Conservation (phyloP, 2,888 invertebrate genomes). For the Macrostomum cliftonense region DNA sequence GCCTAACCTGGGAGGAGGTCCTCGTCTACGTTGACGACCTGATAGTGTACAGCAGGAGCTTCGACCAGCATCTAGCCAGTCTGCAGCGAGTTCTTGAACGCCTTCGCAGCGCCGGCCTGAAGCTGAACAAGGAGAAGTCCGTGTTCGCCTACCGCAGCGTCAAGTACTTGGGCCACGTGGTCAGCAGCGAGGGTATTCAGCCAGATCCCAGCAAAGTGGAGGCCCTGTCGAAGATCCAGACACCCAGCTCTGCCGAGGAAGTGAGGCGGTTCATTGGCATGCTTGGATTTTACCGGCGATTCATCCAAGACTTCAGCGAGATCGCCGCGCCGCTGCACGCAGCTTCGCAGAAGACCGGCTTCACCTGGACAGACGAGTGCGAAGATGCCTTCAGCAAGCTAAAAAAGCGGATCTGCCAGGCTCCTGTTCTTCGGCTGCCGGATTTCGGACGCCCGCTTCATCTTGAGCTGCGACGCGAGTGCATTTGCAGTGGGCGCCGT, state of each 20-base stretch:
- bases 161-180: slow-evolving; percentile 12
- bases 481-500: no score
- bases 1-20: neutral
- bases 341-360: slow-evolving; percentile 7
- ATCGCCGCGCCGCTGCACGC: neutral
- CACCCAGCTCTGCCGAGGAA: slow-evolving; percentile 1
- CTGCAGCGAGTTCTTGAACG: slow-evolving; percentile 10
- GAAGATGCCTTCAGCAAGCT: slow-evolving; percentile 12
- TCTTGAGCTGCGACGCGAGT: no score
- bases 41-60: slow-evolving; percentile 12
- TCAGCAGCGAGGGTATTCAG: slow-evolving; percentile 3
- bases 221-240: neutral
- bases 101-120: slow-evolving; percentile 7
- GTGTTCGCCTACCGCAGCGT: slow-evolving; percentile 1
- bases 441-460: slow-evolving; percentile 1
- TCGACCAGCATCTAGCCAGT: slow-evolving; percentile 12
- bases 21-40: slow-evolving; percentile 14
- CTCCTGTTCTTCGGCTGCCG: slow-evolving; percentile 13
- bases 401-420: slow-evolving; percentile 6
- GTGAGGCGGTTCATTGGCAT: slow-evolving; percentile 5
- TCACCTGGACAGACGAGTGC: slow-evolving; percentile 10
- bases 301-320: slow-evolving; percentile 8
- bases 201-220: slow-evolving; percentile 7
- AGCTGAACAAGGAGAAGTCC: slow-evolving; percentile 6
- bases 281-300: slow-evolving; percentile 9